These are phyloP conservation scores for Dicerorhinus sumatrensis DNA, from an alignment of 2,113 vertebrate species.

Conservation along the genomic window DNA sequence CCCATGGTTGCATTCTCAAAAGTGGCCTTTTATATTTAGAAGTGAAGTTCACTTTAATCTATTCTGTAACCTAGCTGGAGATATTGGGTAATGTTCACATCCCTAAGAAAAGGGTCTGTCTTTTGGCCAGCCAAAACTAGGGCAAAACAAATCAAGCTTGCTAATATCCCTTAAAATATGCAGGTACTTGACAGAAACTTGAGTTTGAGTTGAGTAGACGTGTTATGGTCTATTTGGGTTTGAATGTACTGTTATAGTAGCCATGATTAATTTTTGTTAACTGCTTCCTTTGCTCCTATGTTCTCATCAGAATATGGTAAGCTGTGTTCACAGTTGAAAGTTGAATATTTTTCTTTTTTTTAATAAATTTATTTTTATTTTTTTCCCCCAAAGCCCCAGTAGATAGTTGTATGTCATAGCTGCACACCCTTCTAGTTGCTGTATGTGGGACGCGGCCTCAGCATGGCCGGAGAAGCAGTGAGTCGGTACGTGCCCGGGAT, in stretches of 20 bases:
- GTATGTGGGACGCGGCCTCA: too few species aligned
- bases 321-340: slow-evolving; percentile 22
- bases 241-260: not conserved
- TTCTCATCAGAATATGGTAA: not conserved
- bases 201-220: not conserved
- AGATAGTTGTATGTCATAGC: too few species aligned
- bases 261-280: not conserved
- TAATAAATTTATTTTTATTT: too few species aligned
- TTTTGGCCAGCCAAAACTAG: not conserved
- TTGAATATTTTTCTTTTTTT: not conserved
- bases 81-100: not conserved
- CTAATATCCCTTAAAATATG: not conserved
- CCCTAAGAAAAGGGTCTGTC: not conserved
- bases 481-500: too few species aligned
- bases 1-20: not conserved
- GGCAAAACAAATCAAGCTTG: not conserved
- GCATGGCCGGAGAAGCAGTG: too few species aligned
- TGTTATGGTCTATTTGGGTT: not conserved
- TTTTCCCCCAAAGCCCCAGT: too few species aligned
- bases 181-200: not conserved
- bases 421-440: too few species aligned
- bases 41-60: not conserved
- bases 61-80: not conserved
- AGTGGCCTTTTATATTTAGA: not conserved
- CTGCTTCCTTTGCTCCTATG: not conserved